Conservation (phyloP, 2,113 vertebrate genomes). For the Myxocyprinus asiaticus region DNA sequence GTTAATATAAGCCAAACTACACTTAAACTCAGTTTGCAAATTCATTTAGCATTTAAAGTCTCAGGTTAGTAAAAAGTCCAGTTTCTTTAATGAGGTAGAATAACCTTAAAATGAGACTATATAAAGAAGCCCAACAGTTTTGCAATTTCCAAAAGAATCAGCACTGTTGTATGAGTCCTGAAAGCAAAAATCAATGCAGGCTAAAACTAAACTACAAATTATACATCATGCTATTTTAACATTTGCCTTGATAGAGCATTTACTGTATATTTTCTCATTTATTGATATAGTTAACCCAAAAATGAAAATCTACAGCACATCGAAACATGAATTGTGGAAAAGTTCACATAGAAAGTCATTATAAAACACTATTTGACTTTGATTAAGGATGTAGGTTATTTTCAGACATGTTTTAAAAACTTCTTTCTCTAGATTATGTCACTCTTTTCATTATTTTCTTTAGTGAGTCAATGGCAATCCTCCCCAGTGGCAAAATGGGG, state of each 20-base stretch:
- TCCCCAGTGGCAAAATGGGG: conserved; percentile 9
- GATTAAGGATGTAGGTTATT: too few species aligned
- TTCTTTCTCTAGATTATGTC: not conserved
- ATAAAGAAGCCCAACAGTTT: not conserved
- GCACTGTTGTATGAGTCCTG: too few species aligned
- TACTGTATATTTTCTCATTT: too few species aligned
- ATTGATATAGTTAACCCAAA: too few species aligned
- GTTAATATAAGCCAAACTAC: conserved; percentile 39
- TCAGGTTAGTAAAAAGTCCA: conserved; percentile 40
- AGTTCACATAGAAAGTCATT: too few species aligned
- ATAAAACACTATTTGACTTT: too few species aligned
- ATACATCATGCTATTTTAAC: not conserved
- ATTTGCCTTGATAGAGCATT: not conserved
- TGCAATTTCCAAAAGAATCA: not conserved
- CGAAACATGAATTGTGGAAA: too few species aligned
- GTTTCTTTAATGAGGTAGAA: conserved; percentile 52
- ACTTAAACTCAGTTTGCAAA: conserved; percentile 40
- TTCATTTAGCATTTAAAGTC: conserved; percentile 45
- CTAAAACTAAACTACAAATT: not conserved
- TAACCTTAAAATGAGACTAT: conserved; percentile 33
- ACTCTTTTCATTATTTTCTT: not conserved
- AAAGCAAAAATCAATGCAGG: not conserved
- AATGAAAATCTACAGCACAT: too few species aligned
- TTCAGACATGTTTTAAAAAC: too few species aligned
- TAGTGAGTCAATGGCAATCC: not conserved